phyloP scores from a whole-genome alignment of 2,888 invertebrate species.

The Yponomeuta plumbellus region DNA sequence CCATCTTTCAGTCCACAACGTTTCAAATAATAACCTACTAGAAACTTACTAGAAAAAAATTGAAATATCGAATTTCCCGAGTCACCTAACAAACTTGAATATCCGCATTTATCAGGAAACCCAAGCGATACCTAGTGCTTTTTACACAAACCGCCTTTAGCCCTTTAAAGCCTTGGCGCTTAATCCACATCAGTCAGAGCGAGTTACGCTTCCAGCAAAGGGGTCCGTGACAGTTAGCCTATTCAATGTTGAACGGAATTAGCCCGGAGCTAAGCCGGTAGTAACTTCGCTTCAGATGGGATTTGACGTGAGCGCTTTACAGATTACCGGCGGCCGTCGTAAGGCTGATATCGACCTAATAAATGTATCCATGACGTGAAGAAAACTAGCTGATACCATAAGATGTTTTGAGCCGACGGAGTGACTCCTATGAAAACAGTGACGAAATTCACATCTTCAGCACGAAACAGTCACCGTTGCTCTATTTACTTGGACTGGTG shows the following conservation, averaged over 20 bases:
- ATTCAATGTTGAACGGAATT: conserved; percentile 5
- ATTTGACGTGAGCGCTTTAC: conserved; percentile 4
- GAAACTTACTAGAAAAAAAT: too few species aligned
- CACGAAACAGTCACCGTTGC: too few species aligned
- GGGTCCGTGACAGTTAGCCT: conserved; percentile 9
- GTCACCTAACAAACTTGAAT: too few species aligned
- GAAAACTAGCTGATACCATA: too few species aligned
- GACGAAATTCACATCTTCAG: too few species aligned
- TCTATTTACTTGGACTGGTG: too few species aligned
- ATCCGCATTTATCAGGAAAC: too few species aligned
- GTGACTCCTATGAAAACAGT: too few species aligned
- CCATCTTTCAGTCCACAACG: too few species aligned
- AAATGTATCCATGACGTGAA: not conserved
- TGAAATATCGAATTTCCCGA: too few species aligned
- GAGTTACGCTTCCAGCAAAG: not conserved
- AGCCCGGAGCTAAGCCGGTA: not conserved
- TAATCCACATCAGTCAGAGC: not conserved
- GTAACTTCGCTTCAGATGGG: conserved; percentile 8
- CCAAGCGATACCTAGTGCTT: not conserved
- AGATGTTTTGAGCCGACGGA: too few species aligned
- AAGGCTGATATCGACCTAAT: not conserved
- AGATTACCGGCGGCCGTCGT: not conserved
- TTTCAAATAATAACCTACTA: too few species aligned
- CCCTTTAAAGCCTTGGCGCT: not conserved
- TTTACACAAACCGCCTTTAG: not conserved